Percentiles rank a stretch among this genome's conserved stretches.
Conservation (phyloP, 53 echinoderm and acorn worm species). For the Patiria pectinifera region DNA sequence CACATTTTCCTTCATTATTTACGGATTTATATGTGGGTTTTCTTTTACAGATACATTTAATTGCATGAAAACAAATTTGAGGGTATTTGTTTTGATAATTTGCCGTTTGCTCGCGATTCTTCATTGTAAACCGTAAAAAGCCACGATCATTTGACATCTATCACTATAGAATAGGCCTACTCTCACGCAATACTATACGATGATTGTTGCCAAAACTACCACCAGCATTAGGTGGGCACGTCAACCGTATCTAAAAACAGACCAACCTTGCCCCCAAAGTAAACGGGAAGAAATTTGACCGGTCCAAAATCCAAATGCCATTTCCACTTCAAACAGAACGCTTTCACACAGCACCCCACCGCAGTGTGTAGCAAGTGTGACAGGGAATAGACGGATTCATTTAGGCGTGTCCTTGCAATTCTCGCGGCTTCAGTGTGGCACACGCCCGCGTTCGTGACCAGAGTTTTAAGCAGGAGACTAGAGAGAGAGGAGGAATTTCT, state of each 20-base stretch:
- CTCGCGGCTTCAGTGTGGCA: not conserved
- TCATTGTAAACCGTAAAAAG: too few species aligned
- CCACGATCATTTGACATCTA: not conserved
- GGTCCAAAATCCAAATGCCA: not conserved
- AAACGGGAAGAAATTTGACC: not conserved
- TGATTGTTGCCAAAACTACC: not conserved
- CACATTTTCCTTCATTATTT: too few species aligned
- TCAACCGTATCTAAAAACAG: not conserved
- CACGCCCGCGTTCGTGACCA: not conserved
- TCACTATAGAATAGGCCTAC: too few species aligned
- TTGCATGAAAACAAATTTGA: too few species aligned
- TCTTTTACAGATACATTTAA: too few species aligned
- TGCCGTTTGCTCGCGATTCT: too few species aligned
- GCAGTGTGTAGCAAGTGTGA: not conserved
- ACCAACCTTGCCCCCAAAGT: not conserved
- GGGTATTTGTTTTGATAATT: too few species aligned
- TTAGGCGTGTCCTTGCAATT: conserved; percentile 31
- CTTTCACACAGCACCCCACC: not conserved
- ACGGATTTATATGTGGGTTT: too few species aligned
- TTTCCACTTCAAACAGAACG: not conserved
- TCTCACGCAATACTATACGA: not conserved
- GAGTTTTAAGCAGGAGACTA: not conserved
- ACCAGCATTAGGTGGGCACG: not conserved
- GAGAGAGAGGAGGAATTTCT: not conserved
- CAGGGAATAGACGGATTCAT: not conserved